These are phyloP conservation scores for Alosa alosa DNA, from an alignment of 2,113 vertebrate species.

Conservation along the genomic window DNA sequence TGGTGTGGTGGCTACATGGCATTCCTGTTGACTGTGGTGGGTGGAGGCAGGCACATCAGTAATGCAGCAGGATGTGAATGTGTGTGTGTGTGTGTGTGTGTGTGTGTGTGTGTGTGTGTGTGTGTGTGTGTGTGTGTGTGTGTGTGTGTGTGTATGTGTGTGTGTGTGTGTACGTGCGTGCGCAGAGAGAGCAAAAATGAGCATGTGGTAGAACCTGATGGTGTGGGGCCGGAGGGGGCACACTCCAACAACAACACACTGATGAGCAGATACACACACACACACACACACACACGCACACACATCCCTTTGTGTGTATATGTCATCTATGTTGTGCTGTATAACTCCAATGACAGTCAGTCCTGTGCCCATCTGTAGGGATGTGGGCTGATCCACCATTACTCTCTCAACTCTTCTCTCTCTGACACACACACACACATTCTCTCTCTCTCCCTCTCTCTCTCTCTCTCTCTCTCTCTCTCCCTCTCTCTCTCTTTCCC, in stretches of 20 bases:
- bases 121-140: constrained; percentile 10
- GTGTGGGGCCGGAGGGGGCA: neutral
- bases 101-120: constrained; percentile 11
- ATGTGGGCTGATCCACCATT: neutral
- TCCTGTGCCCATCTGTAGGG: constrained; percentile 15
- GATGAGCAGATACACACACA: constrained; percentile 1
- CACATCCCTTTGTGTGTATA: neutral
- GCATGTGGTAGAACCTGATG: constrained; percentile 14
- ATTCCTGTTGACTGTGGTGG: neutral
- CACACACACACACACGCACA: neutral
- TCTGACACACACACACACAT: neutral
- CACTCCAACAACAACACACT: constrained; percentile 7
- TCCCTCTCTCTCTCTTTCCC: neutral
- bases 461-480: neutral
- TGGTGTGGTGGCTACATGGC: neutral
- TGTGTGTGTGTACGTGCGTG: neutral
- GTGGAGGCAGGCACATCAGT: neutral
- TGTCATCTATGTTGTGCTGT: neutral
- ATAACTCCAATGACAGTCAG: constrained; percentile 2
- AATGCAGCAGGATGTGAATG: neutral
- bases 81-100: neutral
- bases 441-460: neutral
- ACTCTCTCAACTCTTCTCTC: neutral
- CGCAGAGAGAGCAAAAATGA: neutral
- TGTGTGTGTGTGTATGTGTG: neutral